phyloP scores from a whole-genome alignment of 2,888 invertebrate genomes.

The Drosophila atroscutellata region DNA sequence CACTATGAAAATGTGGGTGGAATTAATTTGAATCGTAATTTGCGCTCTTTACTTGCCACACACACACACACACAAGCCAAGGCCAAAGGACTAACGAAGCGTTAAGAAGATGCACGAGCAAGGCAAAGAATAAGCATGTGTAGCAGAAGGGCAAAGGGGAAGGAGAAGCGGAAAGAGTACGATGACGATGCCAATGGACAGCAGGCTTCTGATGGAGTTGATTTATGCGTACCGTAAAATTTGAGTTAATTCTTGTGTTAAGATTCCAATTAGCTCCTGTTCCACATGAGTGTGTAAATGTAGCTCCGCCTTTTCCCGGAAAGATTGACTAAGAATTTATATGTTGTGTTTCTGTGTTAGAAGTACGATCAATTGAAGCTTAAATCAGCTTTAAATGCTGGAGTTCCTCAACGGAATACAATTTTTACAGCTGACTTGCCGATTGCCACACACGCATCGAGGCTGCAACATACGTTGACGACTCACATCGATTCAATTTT shows the following conservation, averaged over 20 bases:
- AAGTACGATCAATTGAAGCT: background rate
- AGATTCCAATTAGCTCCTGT: constrained; percentile 39
- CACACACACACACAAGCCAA: constrained; percentile 2
- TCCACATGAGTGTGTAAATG: constrained; percentile 8
- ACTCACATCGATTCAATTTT: background rate
- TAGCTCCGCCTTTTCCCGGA: background rate
- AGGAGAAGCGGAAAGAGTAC: background rate
- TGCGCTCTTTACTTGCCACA: constrained; percentile 53
- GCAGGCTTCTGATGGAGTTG: constrained; percentile 32
- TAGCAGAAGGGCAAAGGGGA: background rate
- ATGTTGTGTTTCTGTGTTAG: background rate
- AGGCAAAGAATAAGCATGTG: constrained; percentile 9
- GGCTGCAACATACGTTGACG: background rate
- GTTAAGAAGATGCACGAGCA: constrained; percentile 46
- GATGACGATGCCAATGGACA: constrained; percentile 8
- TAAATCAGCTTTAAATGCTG: background rate
- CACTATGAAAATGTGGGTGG: constrained; percentile 80
- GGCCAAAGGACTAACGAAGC: constrained; percentile 64
- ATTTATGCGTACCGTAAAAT: constrained; percentile 64
- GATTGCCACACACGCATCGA: background rate
- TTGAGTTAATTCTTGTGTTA: constrained; percentile 47
- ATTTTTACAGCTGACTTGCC: background rate
- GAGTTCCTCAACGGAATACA: background rate
- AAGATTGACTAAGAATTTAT: background rate
- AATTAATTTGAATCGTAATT: constrained; percentile 75